Percentiles rank a stretch among this genome's conserved stretches.
These are phyloP conservation scores for Etheostoma nigrum DNA, from an alignment of 2,797 vertebrate species.

Conservation along the genomic window DNA sequence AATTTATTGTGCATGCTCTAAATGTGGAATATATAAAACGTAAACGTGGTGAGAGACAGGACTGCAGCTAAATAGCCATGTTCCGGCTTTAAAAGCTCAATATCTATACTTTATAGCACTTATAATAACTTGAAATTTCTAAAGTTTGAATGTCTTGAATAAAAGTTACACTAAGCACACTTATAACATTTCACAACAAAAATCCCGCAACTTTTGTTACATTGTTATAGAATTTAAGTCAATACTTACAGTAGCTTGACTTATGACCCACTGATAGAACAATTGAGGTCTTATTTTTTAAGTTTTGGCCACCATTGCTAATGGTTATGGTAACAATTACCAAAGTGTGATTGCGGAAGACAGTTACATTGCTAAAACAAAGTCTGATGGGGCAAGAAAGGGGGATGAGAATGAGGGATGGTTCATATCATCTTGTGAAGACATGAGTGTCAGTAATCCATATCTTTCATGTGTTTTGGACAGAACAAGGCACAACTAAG, in stretches of 20 bases:
- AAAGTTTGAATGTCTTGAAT: background rate
- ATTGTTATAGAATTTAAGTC: background rate
- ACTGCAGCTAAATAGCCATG: background rate
- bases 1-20: constrained; percentile 1
- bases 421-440: too few species aligned
- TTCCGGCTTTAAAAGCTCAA: background rate
- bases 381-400: background rate
- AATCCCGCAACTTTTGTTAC: background rate
- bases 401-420: too few species aligned
- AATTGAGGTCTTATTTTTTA: background rate
- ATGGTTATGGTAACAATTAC: background rate
- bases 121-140: background rate
- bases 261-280: background rate
- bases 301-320: background rate
- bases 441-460: too few species aligned
- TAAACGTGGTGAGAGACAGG: background rate
- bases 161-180: background rate
- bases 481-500: too few species aligned
- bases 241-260: background rate
- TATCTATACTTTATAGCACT: background rate
- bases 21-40: constrained; percentile 7
- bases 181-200: background rate
- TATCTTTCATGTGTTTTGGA: too few species aligned
- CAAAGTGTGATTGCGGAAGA: background rate
- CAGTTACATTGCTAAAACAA: background rate